These are phyloP conservation scores for Drosophila parabipectinata DNA, from an alignment of 1,140 invertebrate species.

Conservation along the genomic window DNA sequence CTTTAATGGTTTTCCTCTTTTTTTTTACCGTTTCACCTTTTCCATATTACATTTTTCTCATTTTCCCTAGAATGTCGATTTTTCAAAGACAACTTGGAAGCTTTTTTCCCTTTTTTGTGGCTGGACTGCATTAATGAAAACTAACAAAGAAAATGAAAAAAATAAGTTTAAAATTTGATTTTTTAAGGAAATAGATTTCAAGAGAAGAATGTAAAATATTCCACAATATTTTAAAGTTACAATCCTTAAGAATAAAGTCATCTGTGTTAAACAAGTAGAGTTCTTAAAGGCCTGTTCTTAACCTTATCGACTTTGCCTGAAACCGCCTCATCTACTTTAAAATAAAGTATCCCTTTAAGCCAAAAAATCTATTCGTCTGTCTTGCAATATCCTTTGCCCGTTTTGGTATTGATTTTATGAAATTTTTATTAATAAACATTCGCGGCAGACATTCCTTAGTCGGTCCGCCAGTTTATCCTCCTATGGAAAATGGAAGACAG, in stretches of 20 bases:
- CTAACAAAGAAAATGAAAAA: background rate
- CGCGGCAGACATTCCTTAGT: slow-evolving; percentile 58
- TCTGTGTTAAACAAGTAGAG: too few relatives aligned
- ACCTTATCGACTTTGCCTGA: too few relatives aligned
- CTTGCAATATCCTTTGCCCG: slow-evolving; percentile 10
- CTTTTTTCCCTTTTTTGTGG: slow-evolving; percentile 21
- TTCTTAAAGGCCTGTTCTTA: too few relatives aligned
- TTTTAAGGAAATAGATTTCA: background rate
- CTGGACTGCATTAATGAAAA: slow-evolving; percentile 46
- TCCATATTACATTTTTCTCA: slow-evolving; percentile 5
- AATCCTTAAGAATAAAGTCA: too few relatives aligned
- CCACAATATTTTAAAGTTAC: background rate
- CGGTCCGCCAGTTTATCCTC: background rate
- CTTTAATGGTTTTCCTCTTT: background rate
- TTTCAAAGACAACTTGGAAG: slow-evolving; percentile 50
- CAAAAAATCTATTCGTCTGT: background rate
- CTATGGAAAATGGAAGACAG: slow-evolving; percentile 33
- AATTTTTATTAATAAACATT: slow-evolving; percentile 81
- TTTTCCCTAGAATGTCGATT: slow-evolving; percentile 64
- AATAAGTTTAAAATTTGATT: background rate
- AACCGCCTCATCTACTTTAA: too few relatives aligned
- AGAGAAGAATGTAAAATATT: too few relatives aligned
- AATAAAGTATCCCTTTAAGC: slow-evolving; percentile 22
- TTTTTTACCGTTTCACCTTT: background rate
- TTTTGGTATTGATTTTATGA: slow-evolving; percentile 70